Conservation (phyloP, 2,888 invertebrate species). For the Auanema sp. region DNA sequence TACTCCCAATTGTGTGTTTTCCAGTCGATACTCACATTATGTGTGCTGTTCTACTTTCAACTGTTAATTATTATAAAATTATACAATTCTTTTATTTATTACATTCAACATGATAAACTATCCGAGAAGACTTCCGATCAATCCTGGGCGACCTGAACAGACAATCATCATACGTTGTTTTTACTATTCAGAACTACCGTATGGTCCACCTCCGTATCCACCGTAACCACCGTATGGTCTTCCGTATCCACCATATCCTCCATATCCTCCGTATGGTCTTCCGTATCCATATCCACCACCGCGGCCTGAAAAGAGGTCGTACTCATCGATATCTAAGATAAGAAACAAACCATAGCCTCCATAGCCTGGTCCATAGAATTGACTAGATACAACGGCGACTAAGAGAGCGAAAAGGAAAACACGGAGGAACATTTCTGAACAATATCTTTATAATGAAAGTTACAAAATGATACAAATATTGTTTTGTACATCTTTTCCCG, state of each 20-base stretch:
- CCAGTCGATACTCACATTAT: slow-evolving; percentile 14
- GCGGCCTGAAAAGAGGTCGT: no score
- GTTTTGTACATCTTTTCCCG: no score
- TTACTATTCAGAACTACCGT: no score
- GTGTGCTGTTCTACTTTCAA: slow-evolving; percentile 23
- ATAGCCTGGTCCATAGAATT: slow-evolving; percentile 28
- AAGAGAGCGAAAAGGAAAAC: slow-evolving; percentile 20
- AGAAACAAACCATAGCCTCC: slow-evolving; percentile 21
- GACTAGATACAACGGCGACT: slow-evolving; percentile 25
- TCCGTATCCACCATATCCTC: slow-evolving; percentile 1
- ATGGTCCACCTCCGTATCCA: slow-evolving; percentile 8
- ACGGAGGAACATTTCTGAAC: slow-evolving; percentile 12
- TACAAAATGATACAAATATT: no score
- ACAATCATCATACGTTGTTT: no score
- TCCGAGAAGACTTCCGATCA: no score
- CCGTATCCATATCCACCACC: no score
- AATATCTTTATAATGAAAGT: neutral
- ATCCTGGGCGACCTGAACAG: no score
- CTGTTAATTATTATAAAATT: slow-evolving; percentile 6
- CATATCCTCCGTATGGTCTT: neutral
- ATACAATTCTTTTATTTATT: no score
- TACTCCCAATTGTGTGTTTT: slow-evolving; percentile 20
- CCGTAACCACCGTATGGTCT: slow-evolving; percentile 5
- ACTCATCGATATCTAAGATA: no score
- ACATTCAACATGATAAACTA: no score